Conservation (phyloP, 2,113 vertebrate species). For the Collichthys lucidus region DNA sequence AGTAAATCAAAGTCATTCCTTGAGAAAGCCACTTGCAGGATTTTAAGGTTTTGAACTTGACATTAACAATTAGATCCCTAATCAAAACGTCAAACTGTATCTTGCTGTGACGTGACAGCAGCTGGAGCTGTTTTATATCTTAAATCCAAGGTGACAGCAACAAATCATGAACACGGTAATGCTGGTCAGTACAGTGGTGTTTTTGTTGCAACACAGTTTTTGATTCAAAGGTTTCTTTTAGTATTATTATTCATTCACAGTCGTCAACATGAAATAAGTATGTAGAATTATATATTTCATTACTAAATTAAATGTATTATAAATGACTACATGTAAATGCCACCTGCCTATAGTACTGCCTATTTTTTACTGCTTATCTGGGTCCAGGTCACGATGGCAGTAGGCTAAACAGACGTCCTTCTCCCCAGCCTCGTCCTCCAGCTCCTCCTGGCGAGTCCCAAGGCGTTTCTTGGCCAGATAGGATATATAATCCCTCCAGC, state of each 20-base stretch:
- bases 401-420: background rate
- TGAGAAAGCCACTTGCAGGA: background rate
- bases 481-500: constrained; percentile 34
- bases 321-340: background rate
- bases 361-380: background rate
- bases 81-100: constrained; percentile 34
- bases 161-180: background rate
- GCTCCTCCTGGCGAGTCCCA: constrained; percentile 25
- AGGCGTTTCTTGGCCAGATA: constrained; percentile 19
- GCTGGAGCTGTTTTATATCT: constrained; percentile 32
- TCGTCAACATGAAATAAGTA: background rate
- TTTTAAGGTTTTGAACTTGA: constrained; percentile 45
- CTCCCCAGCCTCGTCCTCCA: constrained; percentile 3
- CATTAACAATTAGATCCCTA: constrained; percentile 44
- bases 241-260: background rate
- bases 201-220: background rate
- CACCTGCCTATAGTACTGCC: background rate
- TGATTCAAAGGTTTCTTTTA: background rate
- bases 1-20: constrained; percentile 6
- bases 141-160: constrained; percentile 24
- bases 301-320: background rate
- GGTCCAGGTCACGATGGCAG: constrained; percentile 5
- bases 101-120: constrained; percentile 22
- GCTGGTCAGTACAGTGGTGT: background rate
- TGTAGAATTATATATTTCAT: background rate